phyloP scores from a whole-genome alignment of 2,888 invertebrate species.

The Agriopis marginaria region DNA sequence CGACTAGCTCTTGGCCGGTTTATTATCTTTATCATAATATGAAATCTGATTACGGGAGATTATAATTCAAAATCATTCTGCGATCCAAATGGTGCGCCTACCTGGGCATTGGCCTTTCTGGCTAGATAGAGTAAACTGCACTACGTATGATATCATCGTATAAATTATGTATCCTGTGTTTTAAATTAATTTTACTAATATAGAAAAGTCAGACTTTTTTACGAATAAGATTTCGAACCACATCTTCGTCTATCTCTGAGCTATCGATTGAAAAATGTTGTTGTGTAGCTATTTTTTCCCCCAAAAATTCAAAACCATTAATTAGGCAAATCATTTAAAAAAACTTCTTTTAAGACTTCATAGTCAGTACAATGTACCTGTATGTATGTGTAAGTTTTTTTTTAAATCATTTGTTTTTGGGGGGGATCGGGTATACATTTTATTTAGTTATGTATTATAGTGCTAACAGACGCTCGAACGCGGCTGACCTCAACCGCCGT shows the following conservation, averaged over 20 bases:
- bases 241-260: not conserved
- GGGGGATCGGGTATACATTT: no score
- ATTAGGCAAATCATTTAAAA: no score
- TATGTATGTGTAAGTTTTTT: no score
- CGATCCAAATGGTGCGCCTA: not conserved
- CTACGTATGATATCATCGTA: not conserved
- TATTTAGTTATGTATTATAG: no score
- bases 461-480: no score
- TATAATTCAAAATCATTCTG: slow-evolving; percentile 8
- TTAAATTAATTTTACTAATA: slow-evolving; percentile 6
- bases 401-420: no score
- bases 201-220: not conserved
- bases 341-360: no score
- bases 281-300: not conserved
- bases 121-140: not conserved
- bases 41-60: slow-evolving; percentile 27
- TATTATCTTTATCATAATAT: slow-evolving; percentile 34
- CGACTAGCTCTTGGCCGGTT: not conserved
- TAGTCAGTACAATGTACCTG: no score
- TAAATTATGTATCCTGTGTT: not conserved
- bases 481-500: no score
- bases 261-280: not conserved
- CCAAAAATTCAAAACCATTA: no score
- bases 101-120: slow-evolving; percentile 20
- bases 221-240: not conserved